Evolutionary conservation across 1,140 invertebrate genomes (phyloP).

Genomic region (Charaxes varanes): DNA sequence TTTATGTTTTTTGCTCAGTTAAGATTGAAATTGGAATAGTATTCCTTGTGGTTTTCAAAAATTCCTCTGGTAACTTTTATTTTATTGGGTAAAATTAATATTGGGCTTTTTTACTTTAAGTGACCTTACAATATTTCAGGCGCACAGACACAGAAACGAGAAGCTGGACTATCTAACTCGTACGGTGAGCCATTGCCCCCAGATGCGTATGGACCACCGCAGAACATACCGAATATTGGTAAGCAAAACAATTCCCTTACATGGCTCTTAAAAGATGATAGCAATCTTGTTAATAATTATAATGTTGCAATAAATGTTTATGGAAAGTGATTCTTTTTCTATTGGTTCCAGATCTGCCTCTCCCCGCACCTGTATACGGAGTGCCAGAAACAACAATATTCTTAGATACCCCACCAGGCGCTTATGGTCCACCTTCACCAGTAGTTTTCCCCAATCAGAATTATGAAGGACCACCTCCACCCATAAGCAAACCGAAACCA

Average conservation of each 20-base stretch:
- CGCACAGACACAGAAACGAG: conserved; percentile 68
- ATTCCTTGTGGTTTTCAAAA: too few relatives aligned
- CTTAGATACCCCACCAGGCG: conserved; percentile 63
- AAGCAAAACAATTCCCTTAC: conserved; percentile 3
- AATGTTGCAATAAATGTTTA: too few relatives aligned
- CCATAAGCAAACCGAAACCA: conserved; percentile 65
- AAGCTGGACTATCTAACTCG: conserved; percentile 67
- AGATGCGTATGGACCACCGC: conserved; percentile 63
- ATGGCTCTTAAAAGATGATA: neutral
- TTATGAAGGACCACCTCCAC: conserved; percentile 58
- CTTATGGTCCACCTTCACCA: conserved; percentile 56
- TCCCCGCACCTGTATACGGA: conserved; percentile 73
- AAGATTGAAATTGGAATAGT: too few relatives aligned
- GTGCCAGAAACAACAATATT: conserved; percentile 68
- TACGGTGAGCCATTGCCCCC: conserved; percentile 69
- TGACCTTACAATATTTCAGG: conserved; percentile 35
- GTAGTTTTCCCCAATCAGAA: conserved; percentile 48
- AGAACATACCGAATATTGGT: conserved; percentile 38
- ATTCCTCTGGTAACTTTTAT: too few relatives aligned
- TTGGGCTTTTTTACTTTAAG: too few relatives aligned
- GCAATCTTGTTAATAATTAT: too few relatives aligned
- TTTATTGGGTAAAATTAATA: too few relatives aligned
- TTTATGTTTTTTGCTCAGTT: too few relatives aligned
- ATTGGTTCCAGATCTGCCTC: conserved; percentile 53
- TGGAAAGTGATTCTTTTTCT: neutral